phyloP scores from a whole-genome alignment of 2,113 vertebrate genomes.

The Amazona guildingii region DNA sequence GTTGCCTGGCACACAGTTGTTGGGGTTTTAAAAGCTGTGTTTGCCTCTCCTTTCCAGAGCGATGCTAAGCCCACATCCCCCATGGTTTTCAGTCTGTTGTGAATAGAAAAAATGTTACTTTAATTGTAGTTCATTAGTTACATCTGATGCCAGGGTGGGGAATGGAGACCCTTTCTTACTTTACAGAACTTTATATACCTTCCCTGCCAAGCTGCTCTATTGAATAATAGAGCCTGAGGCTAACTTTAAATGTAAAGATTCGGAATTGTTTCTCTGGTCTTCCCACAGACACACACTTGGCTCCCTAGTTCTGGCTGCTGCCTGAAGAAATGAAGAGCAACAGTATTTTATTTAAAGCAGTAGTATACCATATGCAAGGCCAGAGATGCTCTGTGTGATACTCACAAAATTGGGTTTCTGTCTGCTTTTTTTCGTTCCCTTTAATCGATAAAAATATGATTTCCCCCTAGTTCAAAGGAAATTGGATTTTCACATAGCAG shows the following conservation, averaged over 20 bases:
- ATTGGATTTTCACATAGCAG: constrained; percentile 59
- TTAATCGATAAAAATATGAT: constrained; percentile 51
- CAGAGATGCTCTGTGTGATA: constrained; percentile 23
- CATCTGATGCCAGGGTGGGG: background rate
- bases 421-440: constrained; percentile 31
- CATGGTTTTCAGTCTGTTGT: background rate
- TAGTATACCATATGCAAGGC: background rate
- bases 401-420: constrained; percentile 1
- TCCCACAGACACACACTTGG: background rate
- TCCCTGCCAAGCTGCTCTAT: background rate
- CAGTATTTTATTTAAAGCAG: constrained; percentile 34
- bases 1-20: background rate
- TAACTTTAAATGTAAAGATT: background rate
- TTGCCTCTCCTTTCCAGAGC: background rate
- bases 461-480: constrained; percentile 25
- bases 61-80: background rate
- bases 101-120: background rate
- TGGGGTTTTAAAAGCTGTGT: background rate
- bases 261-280: background rate
- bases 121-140: constrained; percentile 32
- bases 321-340: constrained; percentile 25
- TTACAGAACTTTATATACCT: background rate
- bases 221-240: background rate
- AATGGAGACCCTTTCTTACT: constrained; percentile 6
- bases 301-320: background rate